phyloP scores from a whole-genome alignment of 2,888 invertebrate species.

The Galerucella calmariensis region DNA sequence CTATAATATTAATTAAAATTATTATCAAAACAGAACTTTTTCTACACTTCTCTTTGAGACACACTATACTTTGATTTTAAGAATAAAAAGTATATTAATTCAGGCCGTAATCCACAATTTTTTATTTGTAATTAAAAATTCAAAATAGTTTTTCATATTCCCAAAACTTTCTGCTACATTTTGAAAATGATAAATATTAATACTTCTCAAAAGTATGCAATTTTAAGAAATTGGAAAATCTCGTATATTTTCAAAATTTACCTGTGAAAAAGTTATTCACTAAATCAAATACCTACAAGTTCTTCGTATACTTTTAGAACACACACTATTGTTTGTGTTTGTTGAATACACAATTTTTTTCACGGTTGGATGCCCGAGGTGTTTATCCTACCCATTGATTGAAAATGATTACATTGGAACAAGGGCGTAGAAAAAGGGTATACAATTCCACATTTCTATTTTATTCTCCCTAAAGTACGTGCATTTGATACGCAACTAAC shows the following conservation, averaged over 20 bases:
- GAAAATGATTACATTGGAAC: constrained; percentile 27
- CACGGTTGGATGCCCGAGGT: constrained; percentile 29
- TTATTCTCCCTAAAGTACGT: no score
- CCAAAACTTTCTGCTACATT: no score
- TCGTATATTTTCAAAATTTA: neutral
- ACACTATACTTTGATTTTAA: no score
- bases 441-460: neutral
- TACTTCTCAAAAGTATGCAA: neutral
- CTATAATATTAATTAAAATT: constrained; percentile 47
- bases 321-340: constrained; percentile 21
- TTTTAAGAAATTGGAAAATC: neutral
- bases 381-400: constrained; percentile 24
- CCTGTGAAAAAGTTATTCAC: neutral
- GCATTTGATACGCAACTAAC: neutral
- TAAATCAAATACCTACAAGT: neutral
- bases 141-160: no score
- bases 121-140: no score
- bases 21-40: neutral
- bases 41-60: neutral
- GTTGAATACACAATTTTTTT: constrained; percentile 16
- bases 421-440: neutral
- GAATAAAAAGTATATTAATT: no score
- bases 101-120: no score
- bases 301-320: constrained; percentile 2
- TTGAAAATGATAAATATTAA: no score